Conservation (phyloP, 2,797 vertebrate species). For the Phataginus tetradactyla region DNA sequence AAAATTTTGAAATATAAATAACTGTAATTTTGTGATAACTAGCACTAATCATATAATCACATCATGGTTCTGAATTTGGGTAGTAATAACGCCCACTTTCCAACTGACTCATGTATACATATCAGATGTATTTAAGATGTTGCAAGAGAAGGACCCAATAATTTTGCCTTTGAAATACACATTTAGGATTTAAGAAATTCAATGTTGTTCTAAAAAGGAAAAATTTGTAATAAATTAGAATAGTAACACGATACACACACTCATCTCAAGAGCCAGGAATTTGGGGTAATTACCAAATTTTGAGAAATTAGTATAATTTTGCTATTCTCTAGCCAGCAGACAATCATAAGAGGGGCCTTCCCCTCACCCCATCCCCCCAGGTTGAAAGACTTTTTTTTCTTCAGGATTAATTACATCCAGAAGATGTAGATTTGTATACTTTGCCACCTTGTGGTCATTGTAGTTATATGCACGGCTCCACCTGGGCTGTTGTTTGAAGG, state of each 20-base stretch:
- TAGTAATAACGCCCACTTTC: slow-evolving; percentile 44
- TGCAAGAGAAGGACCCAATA: slow-evolving; percentile 14
- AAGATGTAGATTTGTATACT: slow-evolving; percentile 77
- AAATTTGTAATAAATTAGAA: slow-evolving; percentile 65
- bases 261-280: slow-evolving; percentile 60
- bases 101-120: slow-evolving; percentile 45
- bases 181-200: slow-evolving; percentile 60
- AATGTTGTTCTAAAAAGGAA: slow-evolving; percentile 53
- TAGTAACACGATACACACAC: slow-evolving; percentile 17
- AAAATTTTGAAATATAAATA: slow-evolving; percentile 67
- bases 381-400: slow-evolving; percentile 17
- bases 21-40: slow-evolving; percentile 68
- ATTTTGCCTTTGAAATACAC: slow-evolving; percentile 68
- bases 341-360: not conserved
- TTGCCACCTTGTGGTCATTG: slow-evolving; percentile 86
- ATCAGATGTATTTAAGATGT: slow-evolving; percentile 50
- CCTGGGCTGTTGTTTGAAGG: not conserved
- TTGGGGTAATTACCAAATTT: slow-evolving; percentile 64
- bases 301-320: slow-evolving; percentile 61
- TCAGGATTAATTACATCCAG: slow-evolving; percentile 1
- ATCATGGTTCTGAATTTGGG: slow-evolving; percentile 61
- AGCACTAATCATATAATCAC: slow-evolving; percentile 71
- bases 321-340: slow-evolving; percentile 51
- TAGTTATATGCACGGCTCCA: slow-evolving; percentile 54
- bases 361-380: not conserved